Percentiles rank a stretch among this genome's conserved stretches.
phyloP scores from a whole-genome alignment of 2,888 invertebrate species.

The Pantelozetes paolii region DNA sequence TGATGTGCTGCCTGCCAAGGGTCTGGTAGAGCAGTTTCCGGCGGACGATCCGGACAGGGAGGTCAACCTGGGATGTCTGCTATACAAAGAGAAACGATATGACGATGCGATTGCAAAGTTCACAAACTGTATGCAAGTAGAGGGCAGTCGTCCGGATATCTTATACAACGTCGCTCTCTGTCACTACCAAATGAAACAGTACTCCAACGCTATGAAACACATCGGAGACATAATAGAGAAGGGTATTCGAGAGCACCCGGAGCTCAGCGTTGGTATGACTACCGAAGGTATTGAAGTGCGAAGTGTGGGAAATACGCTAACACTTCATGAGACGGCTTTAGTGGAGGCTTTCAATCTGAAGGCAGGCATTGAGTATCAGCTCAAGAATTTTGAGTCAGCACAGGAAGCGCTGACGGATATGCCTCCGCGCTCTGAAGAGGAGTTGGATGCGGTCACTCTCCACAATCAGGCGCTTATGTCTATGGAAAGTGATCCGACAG shows the following conservation, averaged over 20 bases:
- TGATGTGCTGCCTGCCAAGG: conserved; percentile 84
- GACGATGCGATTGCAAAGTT: conserved; percentile 90
- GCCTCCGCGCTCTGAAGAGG: conserved; percentile 79
- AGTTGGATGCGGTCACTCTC: conserved; percentile 92
- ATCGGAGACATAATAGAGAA: conserved; percentile 92
- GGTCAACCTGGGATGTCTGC: conserved; percentile 87
- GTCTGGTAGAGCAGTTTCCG: conserved; percentile 80
- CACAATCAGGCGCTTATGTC: conserved; percentile 94
- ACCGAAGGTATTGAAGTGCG: conserved; percentile 75
- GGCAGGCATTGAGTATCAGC: conserved; percentile 94
- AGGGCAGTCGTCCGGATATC: conserved; percentile 63
- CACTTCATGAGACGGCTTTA: conserved; percentile 88
- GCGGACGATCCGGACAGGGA: conserved; percentile 81
- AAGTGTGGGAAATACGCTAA: conserved; percentile 91
- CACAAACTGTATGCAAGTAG: conserved; percentile 74
- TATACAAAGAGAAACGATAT: conserved; percentile 85
- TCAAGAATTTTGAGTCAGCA: conserved; percentile 78
- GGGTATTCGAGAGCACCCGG: conserved; percentile 60
- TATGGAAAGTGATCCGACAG: conserved; percentile 78
- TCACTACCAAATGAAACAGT: conserved; percentile 88
- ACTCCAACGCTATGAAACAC: conserved; percentile 83
- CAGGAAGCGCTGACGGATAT: conserved; percentile 70
- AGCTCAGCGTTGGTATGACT: conserved; percentile 93
- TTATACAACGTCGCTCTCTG: conserved; percentile 94
- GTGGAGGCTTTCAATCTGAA: conserved; percentile 98